Conservation (phyloP, 2,888 invertebrate species). For the Tachina fera region DNA sequence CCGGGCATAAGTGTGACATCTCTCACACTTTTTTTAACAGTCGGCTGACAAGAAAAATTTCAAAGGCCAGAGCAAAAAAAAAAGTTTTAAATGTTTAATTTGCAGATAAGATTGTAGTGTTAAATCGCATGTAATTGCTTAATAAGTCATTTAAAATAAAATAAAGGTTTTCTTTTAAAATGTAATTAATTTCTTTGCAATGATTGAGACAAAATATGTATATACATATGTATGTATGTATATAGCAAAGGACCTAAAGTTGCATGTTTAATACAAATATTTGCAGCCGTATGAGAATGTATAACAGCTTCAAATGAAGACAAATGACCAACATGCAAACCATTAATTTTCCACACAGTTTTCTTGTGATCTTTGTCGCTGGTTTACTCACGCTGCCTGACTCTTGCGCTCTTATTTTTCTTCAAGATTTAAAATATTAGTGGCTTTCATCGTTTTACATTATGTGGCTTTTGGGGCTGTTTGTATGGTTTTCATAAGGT, state of each 20-base stretch:
- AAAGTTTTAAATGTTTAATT: background rate
- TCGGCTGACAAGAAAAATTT: background rate
- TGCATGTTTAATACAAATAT: conserved; percentile 47
- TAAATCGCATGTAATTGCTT: conserved; percentile 73
- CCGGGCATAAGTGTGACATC: conserved; percentile 71
- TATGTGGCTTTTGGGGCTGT: background rate
- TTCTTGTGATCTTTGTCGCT: conserved; percentile 19
- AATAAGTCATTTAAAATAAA: conserved; percentile 70
- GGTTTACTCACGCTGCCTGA: conserved; percentile 1
- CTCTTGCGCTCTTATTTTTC: background rate
- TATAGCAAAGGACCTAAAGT: background rate
- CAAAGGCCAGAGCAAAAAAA: background rate
- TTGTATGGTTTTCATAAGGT: background rate
- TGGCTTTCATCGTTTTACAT: background rate
- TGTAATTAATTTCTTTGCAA: conserved; percentile 70
- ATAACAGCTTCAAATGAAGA: conserved; percentile 77
- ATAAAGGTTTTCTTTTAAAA: conserved; percentile 51
- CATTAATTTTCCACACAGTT: conserved; percentile 78
- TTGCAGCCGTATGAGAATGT: background rate
- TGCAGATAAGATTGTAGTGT: conserved; percentile 27
- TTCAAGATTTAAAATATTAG: background rate
- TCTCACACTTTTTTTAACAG: conserved; percentile 72
- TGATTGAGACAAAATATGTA: background rate
- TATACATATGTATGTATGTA: background rate
- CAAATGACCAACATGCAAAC: conserved; percentile 81